Evolutionary conservation across 30 jellyfish, hydroid and myxozoan genomes (phyloP).

Genomic region (Aurelia coerulea): DNA sequence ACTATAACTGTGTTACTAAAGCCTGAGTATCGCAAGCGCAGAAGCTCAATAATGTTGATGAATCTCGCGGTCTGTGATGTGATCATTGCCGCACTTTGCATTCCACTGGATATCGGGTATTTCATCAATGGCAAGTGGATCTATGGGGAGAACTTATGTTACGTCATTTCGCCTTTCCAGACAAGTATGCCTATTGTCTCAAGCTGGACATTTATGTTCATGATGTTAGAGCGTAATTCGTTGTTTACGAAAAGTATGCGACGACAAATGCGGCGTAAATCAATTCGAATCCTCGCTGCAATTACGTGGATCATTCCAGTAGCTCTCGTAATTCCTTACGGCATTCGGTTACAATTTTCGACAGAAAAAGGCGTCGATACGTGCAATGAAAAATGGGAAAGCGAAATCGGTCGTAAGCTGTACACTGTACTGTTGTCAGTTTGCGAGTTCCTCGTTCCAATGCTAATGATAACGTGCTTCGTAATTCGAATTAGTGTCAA

Average conservation of each 20-base stretch:
- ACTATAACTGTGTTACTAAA: slow-evolving; percentile 62
- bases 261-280: slow-evolving; percentile 33
- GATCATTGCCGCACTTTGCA: slow-evolving; percentile 56
- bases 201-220: slow-evolving; percentile 80
- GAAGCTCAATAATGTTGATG: slow-evolving; percentile 65
- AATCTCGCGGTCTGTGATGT: slow-evolving; percentile 78
- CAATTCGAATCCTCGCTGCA: slow-evolving; percentile 52
- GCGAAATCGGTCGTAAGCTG: slow-evolving; percentile 44
- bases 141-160: slow-evolving; percentile 52
- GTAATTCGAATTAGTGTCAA: slow-evolving; percentile 57
- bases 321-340: slow-evolving; percentile 79
- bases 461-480: slow-evolving; percentile 31
- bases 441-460: slow-evolving; percentile 63
- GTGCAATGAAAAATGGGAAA: slow-evolving; percentile 56
- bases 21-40: slow-evolving; percentile 52
- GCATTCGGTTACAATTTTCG: slow-evolving; percentile 39
- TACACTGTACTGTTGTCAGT: slow-evolving; percentile 58
- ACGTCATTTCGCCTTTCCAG: slow-evolving; percentile 74
- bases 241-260: slow-evolving; percentile 43
- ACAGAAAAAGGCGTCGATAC: slow-evolving; percentile 5
- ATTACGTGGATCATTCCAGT: slow-evolving; percentile 72
- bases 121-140: slow-evolving; percentile 58
- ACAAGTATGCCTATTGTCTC: slow-evolving; percentile 79
- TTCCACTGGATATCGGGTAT: slow-evolving; percentile 73
- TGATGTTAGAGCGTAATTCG: slow-evolving; percentile 73